Evolutionary conservation across 2,113 vertebrate genomes (phyloP).

Genomic region (Hystrix cristata): DNA sequence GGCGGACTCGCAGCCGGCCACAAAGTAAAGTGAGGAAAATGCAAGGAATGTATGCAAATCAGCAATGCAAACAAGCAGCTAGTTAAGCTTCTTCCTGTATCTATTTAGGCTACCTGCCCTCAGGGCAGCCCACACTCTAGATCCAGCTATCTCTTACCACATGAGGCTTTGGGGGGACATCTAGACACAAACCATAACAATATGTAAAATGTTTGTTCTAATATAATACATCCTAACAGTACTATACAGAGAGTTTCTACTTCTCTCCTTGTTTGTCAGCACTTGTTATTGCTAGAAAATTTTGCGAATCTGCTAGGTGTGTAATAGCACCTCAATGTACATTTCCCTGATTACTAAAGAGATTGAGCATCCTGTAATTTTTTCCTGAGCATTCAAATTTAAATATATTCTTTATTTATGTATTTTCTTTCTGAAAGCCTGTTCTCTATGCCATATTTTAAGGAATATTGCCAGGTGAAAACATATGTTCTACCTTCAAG

Average conservation of each 20-base stretch:
- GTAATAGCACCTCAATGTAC: no score
- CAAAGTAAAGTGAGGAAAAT: no score
- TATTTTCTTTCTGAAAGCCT: constrained; percentile 21
- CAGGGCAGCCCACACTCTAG: no score
- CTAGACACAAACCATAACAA: no score
- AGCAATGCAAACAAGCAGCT: no score
- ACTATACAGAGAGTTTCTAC: background rate
- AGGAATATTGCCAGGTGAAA: constrained; percentile 33
- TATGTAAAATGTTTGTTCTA: background rate
- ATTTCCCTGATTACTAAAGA: background rate
- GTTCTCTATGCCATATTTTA: background rate
- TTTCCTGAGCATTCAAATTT: background rate
- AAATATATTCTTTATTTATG: background rate
- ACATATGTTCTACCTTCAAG: background rate
- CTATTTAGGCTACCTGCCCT: no score
- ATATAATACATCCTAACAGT: background rate
- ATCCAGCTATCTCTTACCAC: no score
- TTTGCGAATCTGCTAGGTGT: background rate
- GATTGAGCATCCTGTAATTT: background rate
- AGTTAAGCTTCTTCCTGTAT: no score
- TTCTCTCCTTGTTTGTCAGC: background rate
- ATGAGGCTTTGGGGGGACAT: no score
- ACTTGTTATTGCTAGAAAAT: background rate
- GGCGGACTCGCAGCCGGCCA: no score
- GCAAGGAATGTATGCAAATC: no score